Evolutionary conservation across 2,888 invertebrate species (phyloP).

Genomic region (Synergus gifuensis): DNA sequence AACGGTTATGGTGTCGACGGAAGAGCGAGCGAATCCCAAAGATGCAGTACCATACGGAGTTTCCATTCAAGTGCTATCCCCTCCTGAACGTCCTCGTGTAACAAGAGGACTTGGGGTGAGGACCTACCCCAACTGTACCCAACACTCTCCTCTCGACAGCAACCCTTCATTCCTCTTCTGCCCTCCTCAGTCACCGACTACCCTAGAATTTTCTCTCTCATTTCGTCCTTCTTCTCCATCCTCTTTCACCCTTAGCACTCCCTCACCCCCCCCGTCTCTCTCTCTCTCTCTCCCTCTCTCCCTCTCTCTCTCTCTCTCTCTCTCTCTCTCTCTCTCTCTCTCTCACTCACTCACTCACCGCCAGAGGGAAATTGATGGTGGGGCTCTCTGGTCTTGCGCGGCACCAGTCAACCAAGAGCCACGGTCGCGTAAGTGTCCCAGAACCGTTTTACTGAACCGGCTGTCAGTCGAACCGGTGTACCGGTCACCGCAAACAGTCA

Average conservation of each 20-base stretch:
- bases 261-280: conserved; percentile 50
- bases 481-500: conserved; percentile 46
- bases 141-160: conserved; percentile 25
- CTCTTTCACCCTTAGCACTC: conserved; percentile 40
- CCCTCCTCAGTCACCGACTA: conserved; percentile 43
- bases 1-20: conserved; percentile 53
- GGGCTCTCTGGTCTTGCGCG: conserved; percentile 76
- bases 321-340: conserved; percentile 50
- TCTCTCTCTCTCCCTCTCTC: conserved; percentile 53
- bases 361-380: conserved; percentile 70
- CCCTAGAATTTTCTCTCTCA: conserved; percentile 35
- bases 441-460: conserved; percentile 66
- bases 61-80: conserved; percentile 58
- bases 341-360: conserved; percentile 53
- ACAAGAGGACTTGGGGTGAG: conserved; percentile 37
- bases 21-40: conserved; percentile 46
- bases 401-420: conserved; percentile 76
- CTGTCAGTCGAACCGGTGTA: conserved; percentile 60
- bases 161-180: conserved; percentile 46
- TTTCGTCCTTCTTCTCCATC: conserved; percentile 47
- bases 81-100: conserved; percentile 33
- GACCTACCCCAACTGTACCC: conserved; percentile 53
- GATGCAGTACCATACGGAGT: conserved; percentile 47
- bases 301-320: conserved; percentile 51
- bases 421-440: conserved; percentile 71